A percentile compares a stretch with the other conserved stretches of the same genome.
These are phyloP conservation scores for Tokudaia muenninki DNA, from an alignment of 2,797 vertebrate species.

Conservation along the genomic window DNA sequence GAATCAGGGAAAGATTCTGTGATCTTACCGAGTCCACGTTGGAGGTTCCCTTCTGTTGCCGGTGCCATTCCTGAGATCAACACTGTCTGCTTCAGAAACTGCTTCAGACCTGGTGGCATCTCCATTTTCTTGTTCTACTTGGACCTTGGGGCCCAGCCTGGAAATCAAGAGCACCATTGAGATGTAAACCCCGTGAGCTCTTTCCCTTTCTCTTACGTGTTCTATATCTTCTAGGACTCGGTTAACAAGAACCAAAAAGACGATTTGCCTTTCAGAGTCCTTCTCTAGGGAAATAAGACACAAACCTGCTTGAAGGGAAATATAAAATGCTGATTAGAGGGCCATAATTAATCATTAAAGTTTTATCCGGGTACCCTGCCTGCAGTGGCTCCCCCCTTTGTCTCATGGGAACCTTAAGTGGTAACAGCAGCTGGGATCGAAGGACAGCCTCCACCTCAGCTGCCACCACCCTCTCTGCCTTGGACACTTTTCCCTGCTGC, in stretches of 20 bases:
- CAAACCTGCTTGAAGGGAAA: slow-evolving; percentile 2
- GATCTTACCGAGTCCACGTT: background rate
- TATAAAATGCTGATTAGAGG: background rate
- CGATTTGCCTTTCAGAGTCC: background rate
- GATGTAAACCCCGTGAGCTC: background rate
- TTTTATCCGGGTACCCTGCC: background rate
- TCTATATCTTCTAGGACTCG: background rate
- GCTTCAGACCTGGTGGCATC: background rate
- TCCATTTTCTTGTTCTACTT: background rate
- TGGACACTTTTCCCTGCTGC: background rate
- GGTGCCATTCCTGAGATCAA: background rate
- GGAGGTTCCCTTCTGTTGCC: background rate
- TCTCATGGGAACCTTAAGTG: background rate
- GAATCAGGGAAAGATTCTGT: background rate
- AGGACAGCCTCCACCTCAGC: background rate
- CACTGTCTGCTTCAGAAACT: background rate
- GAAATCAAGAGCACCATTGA: background rate
- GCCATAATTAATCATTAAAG: background rate
- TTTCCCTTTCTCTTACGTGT: background rate
- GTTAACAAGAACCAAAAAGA: slow-evolving; percentile 20
- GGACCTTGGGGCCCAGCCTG: background rate
- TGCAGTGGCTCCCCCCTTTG: background rate
- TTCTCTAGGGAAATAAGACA: background rate
- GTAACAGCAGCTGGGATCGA: background rate
- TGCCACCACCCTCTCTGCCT: background rate